Percentiles rank a stretch among this genome's conserved stretches.
Evolutionary conservation across 2,888 invertebrate species (phyloP).

Genomic region (Hybos culiciformis): DNA sequence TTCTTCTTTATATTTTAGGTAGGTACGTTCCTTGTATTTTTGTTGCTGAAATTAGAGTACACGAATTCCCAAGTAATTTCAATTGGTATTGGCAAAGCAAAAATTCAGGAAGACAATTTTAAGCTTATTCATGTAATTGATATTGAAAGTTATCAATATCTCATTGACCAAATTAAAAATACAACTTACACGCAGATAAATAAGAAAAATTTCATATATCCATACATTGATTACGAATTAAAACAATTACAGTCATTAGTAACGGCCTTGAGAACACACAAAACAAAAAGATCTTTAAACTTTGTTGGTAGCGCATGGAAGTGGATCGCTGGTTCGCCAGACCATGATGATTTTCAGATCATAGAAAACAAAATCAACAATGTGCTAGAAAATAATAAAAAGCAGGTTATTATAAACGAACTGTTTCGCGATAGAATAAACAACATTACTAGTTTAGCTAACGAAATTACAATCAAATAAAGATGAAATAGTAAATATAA

Average conservation of each 20-base stretch:
- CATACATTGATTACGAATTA: neutral
- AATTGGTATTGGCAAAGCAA: slow-evolving; percentile 8
- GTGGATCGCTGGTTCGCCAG: neutral
- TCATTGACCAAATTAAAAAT: slow-evolving; percentile 2
- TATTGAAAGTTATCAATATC: slow-evolving; percentile 1
- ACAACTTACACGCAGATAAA: neutral
- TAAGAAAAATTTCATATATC: neutral
- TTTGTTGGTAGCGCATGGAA: neutral
- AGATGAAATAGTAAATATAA: slow-evolving; percentile 12
- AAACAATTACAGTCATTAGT: neutral
- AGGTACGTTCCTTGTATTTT: neutral
- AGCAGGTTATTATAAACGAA: slow-evolving; percentile 6
- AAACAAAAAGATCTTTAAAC: neutral
- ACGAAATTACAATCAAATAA: slow-evolving; percentile 10
- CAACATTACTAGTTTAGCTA: slow-evolving; percentile 9
- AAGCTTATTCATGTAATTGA: slow-evolving; percentile 10
- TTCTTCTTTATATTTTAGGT: slow-evolving; percentile 5
- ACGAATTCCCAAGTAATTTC: slow-evolving; percentile 10
- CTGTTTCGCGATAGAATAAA: slow-evolving; percentile 4
- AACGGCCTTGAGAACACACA: neutral
- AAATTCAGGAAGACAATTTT: slow-evolving; percentile 7
- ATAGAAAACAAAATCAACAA: slow-evolving; percentile 7
- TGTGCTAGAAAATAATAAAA: slow-evolving; percentile 4
- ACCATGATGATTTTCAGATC: neutral
- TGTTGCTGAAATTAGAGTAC: too few species aligned